Evolutionary conservation across 2,797 vertebrate genomes (phyloP).

Genomic region (Myripristis jacobus): DNA sequence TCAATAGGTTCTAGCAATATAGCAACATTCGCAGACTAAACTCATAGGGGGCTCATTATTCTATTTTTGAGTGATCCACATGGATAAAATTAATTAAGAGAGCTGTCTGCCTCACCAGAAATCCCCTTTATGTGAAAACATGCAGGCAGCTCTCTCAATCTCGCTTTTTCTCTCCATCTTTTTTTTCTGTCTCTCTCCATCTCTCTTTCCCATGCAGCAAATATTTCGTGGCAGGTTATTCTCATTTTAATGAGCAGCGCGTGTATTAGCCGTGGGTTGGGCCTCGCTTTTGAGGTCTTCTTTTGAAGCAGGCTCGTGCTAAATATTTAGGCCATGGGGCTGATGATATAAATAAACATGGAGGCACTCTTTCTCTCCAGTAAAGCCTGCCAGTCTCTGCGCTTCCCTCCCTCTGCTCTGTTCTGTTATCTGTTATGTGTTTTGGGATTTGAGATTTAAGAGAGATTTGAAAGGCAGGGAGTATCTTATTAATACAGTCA

Average conservation of each 20-base stretch:
- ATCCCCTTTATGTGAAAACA: constrained; percentile 2
- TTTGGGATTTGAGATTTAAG: constrained; percentile 38
- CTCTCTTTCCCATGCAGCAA: too few species aligned
- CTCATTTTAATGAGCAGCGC: constrained; percentile 43
- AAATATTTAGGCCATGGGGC: constrained; percentile 63
- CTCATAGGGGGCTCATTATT: constrained; percentile 16
- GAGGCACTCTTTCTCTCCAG: constrained; percentile 32
- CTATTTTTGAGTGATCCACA: not conserved
- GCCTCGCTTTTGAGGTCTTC: constrained; percentile 41
- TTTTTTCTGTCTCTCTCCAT: not conserved
- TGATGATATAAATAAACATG: constrained; percentile 64
- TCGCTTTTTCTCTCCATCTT: not conserved
- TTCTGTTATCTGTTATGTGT: constrained; percentile 8
- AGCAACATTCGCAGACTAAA: constrained; percentile 3
- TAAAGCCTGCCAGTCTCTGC: constrained; percentile 41
- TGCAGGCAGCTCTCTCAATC: constrained; percentile 2
- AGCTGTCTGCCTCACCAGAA: constrained; percentile 3
- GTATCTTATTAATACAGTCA: constrained; percentile 14
- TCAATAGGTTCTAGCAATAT: constrained; percentile 5
- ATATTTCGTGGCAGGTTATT: constrained; percentile 36
- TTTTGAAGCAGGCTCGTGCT: constrained; percentile 55
- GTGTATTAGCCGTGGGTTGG: constrained; percentile 17
- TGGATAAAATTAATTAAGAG: constrained; percentile 11
- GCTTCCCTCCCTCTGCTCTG: constrained; percentile 31
- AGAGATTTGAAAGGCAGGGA: constrained; percentile 19